Conservation (phyloP, 1,140 invertebrate species). For the Elymnias hypermnestra region DNA sequence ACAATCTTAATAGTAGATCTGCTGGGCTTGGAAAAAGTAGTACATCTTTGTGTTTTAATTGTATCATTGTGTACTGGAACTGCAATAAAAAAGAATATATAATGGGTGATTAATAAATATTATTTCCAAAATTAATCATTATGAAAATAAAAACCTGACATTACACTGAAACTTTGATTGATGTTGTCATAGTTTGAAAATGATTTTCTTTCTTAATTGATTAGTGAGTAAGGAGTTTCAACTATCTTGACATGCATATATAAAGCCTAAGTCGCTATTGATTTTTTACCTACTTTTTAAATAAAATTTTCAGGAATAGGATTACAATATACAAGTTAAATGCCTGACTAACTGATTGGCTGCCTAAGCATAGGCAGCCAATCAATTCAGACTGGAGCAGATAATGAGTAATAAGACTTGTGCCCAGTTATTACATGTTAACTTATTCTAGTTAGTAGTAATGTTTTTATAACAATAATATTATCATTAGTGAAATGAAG, state of each 20-base stretch:
- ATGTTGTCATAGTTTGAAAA: slow-evolving; percentile 38
- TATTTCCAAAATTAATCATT: slow-evolving; percentile 18
- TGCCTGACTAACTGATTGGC: too few species aligned
- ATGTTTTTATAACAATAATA: too few species aligned
- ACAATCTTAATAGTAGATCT: slow-evolving; percentile 53
- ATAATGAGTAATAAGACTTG: too few species aligned
- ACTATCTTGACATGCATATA: not conserved
- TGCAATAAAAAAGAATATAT: slow-evolving; percentile 26
- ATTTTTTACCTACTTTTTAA: too few species aligned
- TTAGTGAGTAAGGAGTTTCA: not conserved
- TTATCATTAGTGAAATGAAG: too few species aligned
- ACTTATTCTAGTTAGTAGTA: too few species aligned
- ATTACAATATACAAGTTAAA: too few species aligned
- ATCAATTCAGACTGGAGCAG: too few species aligned
- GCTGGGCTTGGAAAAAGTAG: slow-evolving; percentile 53
- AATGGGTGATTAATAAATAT: slow-evolving; percentile 15
- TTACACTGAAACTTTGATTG: slow-evolving; percentile 69
- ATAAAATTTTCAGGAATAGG: too few species aligned
- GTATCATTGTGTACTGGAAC: slow-evolving; percentile 66
- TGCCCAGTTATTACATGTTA: too few species aligned
- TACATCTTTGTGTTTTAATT: slow-evolving; percentile 55
- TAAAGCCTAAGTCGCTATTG: too few species aligned
- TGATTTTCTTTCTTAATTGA: not conserved
- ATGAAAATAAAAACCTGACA: slow-evolving; percentile 59
- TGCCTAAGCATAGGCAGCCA: too few species aligned